A percentile compares a stretch with the other conserved stretches of the same genome.
Conservation (phyloP, 2,113 vertebrate genomes). For the Rhea pennata region DNA sequence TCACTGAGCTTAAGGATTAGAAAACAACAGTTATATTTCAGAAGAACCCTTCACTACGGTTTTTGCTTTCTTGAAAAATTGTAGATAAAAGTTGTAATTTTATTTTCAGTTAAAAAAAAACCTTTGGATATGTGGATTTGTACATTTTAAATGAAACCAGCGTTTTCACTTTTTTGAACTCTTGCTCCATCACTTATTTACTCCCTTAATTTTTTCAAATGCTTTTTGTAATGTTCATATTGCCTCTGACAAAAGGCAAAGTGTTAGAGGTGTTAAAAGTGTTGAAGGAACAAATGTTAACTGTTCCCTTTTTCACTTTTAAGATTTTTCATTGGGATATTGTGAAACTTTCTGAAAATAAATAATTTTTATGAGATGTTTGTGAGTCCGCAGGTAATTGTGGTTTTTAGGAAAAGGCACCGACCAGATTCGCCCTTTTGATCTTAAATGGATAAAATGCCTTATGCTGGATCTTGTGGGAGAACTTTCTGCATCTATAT, state of each 20-base stretch:
- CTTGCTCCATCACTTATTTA: neutral
- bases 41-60: neutral
- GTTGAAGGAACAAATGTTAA: neutral
- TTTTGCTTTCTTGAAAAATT: neutral
- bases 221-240: neutral
- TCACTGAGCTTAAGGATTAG: neutral
- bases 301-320: neutral
- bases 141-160: neutral
- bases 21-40: neutral
- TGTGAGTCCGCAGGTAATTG: neutral
- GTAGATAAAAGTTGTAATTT: neutral
- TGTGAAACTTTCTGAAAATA: neutral
- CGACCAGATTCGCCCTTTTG: neutral
- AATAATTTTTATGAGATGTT: neutral
- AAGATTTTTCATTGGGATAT: neutral
- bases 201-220: neutral
- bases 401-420: neutral
- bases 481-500: neutral
- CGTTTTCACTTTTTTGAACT: neutral
- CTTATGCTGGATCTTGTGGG: neutral
- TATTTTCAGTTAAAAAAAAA: neutral
- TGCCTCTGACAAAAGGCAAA: neutral
- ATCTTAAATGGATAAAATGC: neutral
- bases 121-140: neutral
- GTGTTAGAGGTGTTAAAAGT: neutral